Conservation (phyloP, 2,888 invertebrate species). For the Diploptera punctata region DNA sequence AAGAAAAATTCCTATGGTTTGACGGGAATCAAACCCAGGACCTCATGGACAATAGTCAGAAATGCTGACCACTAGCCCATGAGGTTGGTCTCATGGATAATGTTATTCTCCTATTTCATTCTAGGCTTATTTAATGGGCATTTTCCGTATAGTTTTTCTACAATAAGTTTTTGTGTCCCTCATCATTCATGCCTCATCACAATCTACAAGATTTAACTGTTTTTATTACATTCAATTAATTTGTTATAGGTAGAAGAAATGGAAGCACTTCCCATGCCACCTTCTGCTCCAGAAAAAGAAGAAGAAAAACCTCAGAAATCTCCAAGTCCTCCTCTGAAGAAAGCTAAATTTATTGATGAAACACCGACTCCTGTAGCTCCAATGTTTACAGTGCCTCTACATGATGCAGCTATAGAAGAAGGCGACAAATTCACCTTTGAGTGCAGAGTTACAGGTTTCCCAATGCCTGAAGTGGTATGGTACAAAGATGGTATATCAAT, state of each 20-base stretch:
- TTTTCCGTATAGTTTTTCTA: too few relatives aligned
- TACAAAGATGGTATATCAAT: slow-evolving; percentile 82
- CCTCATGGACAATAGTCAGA: too few relatives aligned
- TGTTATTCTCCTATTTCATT: too few relatives aligned
- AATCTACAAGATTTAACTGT: too few relatives aligned
- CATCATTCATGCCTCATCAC: too few relatives aligned
- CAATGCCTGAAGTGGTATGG: slow-evolving; percentile 73
- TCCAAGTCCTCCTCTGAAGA: slow-evolving; percentile 48
- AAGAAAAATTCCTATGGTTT: too few relatives aligned
- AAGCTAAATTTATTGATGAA: slow-evolving; percentile 49
- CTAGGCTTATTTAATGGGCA: too few relatives aligned
- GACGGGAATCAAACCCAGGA: too few relatives aligned
- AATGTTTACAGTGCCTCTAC: slow-evolving; percentile 64
- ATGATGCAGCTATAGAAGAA: slow-evolving; percentile 71
- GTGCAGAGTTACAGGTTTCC: slow-evolving; percentile 65
- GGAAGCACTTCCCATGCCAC: slow-evolving; percentile 26
- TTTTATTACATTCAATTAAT: too few relatives aligned
- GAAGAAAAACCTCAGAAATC: slow-evolving; percentile 46
- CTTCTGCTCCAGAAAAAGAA: slow-evolving; percentile 30
- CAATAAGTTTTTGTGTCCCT: too few relatives aligned
- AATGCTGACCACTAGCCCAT: too few relatives aligned
- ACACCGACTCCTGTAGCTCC: slow-evolving; percentile 56
- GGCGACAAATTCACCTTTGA: slow-evolving; percentile 60
- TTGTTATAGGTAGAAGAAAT: background rate
- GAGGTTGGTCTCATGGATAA: too few relatives aligned